phyloP scores from a whole-genome alignment of 2,888 invertebrate species.

The Pristionchus arcanus region DNA sequence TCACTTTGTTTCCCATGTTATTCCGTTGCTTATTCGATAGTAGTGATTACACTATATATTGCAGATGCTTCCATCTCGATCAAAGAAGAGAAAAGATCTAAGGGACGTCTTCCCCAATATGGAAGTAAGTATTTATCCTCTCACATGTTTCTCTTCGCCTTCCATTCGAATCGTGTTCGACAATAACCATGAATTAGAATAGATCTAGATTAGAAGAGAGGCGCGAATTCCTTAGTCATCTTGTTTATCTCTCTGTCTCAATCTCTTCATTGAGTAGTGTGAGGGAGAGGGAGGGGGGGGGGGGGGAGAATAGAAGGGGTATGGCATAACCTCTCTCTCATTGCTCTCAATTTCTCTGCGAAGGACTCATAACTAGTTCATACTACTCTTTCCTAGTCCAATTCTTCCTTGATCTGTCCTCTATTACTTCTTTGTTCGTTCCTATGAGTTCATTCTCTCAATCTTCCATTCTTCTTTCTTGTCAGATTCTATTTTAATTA shows the following conservation, averaged over 20 bases:
- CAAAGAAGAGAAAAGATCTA: constrained; percentile 1
- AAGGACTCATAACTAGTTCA: neutral
- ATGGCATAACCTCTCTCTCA: neutral
- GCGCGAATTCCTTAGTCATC: neutral
- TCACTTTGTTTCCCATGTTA: neutral
- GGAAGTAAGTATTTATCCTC: neutral
- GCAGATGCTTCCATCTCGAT: neutral
- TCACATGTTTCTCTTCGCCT: no score
- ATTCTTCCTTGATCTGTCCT: neutral
- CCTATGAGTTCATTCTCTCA: no score
- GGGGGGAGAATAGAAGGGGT: neutral
- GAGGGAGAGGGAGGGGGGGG: neutral
- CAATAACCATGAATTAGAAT: neutral
- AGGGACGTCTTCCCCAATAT: constrained; percentile 7
- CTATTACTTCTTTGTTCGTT: neutral
- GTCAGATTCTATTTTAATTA: neutral
- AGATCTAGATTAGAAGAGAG: no score
- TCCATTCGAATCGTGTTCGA: no score
- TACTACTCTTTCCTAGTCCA: neutral
- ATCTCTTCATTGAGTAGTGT: neutral
- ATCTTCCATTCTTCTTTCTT: neutral
- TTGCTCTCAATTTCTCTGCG: neutral
- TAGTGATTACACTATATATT: neutral
- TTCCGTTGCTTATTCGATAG: neutral
- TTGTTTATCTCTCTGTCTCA: neutral